Conservation (phyloP, 2,888 invertebrate genomes). For the Saturnia japonica region DNA sequence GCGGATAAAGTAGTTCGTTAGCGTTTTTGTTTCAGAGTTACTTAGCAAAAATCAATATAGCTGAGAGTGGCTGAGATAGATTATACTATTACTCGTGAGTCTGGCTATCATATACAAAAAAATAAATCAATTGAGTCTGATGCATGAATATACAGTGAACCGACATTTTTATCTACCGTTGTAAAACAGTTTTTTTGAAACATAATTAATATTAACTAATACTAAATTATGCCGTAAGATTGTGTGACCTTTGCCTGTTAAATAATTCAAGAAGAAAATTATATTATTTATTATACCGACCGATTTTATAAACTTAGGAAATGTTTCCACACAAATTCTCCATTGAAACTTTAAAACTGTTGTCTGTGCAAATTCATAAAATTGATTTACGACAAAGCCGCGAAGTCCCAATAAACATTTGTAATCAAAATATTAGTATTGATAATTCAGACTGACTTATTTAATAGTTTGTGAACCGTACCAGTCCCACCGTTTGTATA, state of each 20-base stretch:
- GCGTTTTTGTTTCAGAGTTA: no score
- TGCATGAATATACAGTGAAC: no score
- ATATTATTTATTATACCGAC: slow-evolving; percentile 5
- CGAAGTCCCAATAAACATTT: slow-evolving; percentile 16
- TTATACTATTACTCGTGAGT: no score
- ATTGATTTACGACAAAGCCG: slow-evolving; percentile 11
- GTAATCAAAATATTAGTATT: slow-evolving; percentile 26
- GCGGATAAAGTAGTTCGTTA: no score
- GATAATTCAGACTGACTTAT: slow-evolving; percentile 34
- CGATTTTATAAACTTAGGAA: background rate
- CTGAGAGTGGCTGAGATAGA: no score
- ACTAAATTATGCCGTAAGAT: background rate
- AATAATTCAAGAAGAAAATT: background rate
- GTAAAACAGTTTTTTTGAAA: background rate
- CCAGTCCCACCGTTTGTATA: background rate
- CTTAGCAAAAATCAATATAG: no score
- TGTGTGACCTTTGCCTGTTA: background rate
- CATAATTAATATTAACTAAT: background rate
- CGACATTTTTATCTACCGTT: background rate
- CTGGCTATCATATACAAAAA: no score
- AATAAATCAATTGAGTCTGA: no score
- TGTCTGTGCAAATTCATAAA: slow-evolving; percentile 11
- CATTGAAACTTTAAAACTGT: slow-evolving; percentile 4
- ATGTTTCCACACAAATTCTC: background rate
- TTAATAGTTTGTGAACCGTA: slow-evolving; percentile 14